Evolutionary conservation across 2,888 invertebrate species (phyloP), one percentile per base, ranked within the genome.

Genomic region (Drosophila formosana): DNA sequence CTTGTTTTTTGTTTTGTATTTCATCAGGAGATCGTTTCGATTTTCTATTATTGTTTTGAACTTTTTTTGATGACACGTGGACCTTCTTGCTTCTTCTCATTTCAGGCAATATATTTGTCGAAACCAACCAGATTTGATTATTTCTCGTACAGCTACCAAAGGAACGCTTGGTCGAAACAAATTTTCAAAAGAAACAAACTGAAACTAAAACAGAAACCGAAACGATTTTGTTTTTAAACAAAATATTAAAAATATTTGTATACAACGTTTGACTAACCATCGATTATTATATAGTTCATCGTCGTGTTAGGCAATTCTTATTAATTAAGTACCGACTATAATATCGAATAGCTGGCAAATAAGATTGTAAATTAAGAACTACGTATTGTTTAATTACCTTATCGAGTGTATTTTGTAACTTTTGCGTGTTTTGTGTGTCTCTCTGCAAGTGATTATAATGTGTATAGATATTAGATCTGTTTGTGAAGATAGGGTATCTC

Each of bases 21-120:
- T 58, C 23, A 49, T 23, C 30, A 58, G 9, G 13, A 41, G 60
- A 53, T 34, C 13, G 43, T 34, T 61, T 26, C 32, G 45, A 18
- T 18, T 43, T 30, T 34, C 18, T 28, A 37, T 45, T 46, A 26
- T 53, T 61, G 32, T 28, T 55, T 53, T 45, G 13, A 55, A 53
- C 45, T 28, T 18, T 34, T 57, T 46, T 62, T 51, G 60, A 62
- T 55, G 61, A 62, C 30, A 50, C 26, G 37, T 57, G 47, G 61
- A 46, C 45, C 45, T 23, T 53, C 37, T 62, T 62, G 45, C 55
- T 62, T 56, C 56, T 63, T 63, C 41, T 63, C 53, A 45, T 63
- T 63, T 28, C 62, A 63, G 62, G 62, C 37, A 63, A 56, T 63
- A 47, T 47, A 47, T 56, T 46, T 63, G 62, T 63, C 62, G 56